Percentiles rank a stretch among this genome's conserved stretches.
Evolutionary conservation across 2,113 vertebrate genomes (phyloP).

Genomic region (Caranx melampygus): DNA sequence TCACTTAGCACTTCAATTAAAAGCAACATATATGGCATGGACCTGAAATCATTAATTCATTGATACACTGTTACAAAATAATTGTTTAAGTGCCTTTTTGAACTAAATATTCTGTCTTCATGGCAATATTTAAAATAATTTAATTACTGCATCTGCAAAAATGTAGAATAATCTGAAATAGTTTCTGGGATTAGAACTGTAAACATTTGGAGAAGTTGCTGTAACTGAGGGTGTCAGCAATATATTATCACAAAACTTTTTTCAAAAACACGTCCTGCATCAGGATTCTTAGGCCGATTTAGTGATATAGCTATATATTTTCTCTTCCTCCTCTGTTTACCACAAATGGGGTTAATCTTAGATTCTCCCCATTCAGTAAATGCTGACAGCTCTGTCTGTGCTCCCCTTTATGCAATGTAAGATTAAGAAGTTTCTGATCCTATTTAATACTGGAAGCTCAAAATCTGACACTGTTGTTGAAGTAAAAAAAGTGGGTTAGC

Average conservation of each 20-base stretch:
- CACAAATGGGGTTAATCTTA: slow-evolving; percentile 66
- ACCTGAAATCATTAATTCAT: slow-evolving; percentile 14
- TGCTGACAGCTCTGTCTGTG: slow-evolving; percentile 37
- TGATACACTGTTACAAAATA: slow-evolving; percentile 25
- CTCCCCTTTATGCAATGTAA: slow-evolving; percentile 17
- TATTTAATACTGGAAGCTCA: slow-evolving; percentile 25
- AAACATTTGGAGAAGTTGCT: background rate
- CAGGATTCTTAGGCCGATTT: slow-evolving; percentile 9
- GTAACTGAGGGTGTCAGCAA: background rate
- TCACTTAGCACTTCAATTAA: slow-evolving; percentile 67
- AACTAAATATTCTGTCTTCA: slow-evolving; percentile 9
- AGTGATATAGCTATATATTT: background rate
- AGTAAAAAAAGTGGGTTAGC: slow-evolving; percentile 38
- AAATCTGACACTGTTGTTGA: slow-evolving; percentile 19
- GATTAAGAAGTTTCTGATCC: slow-evolving; percentile 42
- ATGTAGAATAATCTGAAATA: background rate
- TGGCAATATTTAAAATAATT: background rate
- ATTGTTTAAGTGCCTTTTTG: slow-evolving; percentile 15
- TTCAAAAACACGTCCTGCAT: background rate
- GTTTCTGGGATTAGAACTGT: background rate
- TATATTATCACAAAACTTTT: background rate
- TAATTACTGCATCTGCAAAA: background rate
- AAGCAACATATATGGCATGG: slow-evolving; percentile 26
- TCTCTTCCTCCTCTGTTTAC: slow-evolving; percentile 22
- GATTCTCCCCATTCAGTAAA: slow-evolving; percentile 46